Base-by-base conservation (phyloP, 2,888 invertebrate genomes). In the Pachydiplax longipennis region DNA sequence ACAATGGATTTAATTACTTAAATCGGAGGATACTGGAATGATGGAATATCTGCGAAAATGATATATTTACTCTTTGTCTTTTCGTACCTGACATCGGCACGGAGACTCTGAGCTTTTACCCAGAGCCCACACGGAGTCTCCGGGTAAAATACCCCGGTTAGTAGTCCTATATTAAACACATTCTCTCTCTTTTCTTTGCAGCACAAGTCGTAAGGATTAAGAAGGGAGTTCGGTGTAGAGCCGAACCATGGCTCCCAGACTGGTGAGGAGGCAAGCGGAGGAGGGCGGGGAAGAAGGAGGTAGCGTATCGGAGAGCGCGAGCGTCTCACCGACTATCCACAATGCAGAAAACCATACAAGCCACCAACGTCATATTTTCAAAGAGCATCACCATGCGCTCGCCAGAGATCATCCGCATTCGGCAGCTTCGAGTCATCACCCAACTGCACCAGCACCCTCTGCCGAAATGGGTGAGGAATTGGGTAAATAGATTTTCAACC, bases 211-310 rank as follows among this genome's bases (percentile, higher is more conserved):
- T 61, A 61, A 87, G 65, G 87, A 87, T 58, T 87, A 87, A 87
- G 61, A 65, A 22, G 87, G 87, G 87, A 61, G 87, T 61, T 87
- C 61, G 87, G 87, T 58, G 58, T 22, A 37, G n/a, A 61, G 61
- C 87, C 87, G 87, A 87, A 87, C 61, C 87, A 91, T 91, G 91
- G 82, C 91, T 82, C 91, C 91, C 48, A 65, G 81, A 81, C 82
- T 91, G 35, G 44, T 80, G 48, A 90, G 53, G 53, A 90, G 91
- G 90, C 91, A 91, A 81, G 91, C 91, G 81, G 92, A 91, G 90
- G 91, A 90, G 58, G 91, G 91, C 25, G 90, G 91, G 91, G 91
- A 91, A 90, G 91, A 91, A 91, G 25, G 91, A 91, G 48, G 91
- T 90, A 81, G 91, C 91, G 13, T 90, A 91, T 31, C 90, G 58